Base-by-base conservation (phyloP, 2,113 vertebrate species). In the Gavialis gangeticus region DNA sequence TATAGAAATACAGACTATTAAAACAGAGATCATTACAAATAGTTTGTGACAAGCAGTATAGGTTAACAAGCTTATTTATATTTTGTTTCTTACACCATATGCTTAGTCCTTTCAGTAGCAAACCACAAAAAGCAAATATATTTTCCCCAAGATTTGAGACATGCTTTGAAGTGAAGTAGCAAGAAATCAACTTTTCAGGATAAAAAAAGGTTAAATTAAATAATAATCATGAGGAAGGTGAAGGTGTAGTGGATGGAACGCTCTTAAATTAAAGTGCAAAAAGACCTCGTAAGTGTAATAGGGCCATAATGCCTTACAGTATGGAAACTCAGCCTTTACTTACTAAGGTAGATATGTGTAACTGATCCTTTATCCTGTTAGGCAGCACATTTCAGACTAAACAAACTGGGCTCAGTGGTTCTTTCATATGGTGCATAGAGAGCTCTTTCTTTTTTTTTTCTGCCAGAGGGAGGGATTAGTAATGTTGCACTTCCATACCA, bases 1-100 rank as follows among this genome's bases (percentile, higher is more conserved):
- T 96, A 89, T 96, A 94, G 75, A 97, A 96, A 96, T 91, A 96
- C 58, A 75, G 89, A 85, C 91, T 97, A 97, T 96, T 96, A 71
- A 82, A 94, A 96, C 87, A 81, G 7, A 94, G 79, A 94, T 77
- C 87, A 91, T 95, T 96, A 96, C 93, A 96, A 96, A 94, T 94
- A 92, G 73, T 94, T 67, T 87, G 87, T 94, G 93, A 92, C 90
- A 94, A 93, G 91, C 88, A 79, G 91, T 57, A 55, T 90, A 91
- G 95, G 93, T 2, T 1, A 28, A n/a, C 63, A 16, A 66, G 63
- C 15, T 16, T 28, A 28, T 66, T 66, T 66, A 94, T 87, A 66
- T 94, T 96, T 96, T 96, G 91, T 96, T 94, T 91, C 79, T 87
- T 10, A 34, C 75, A 84, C 79, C 89, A 6, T 89, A 91, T 91